Evolutionary conservation across 2,888 invertebrate genomes (phyloP), one percentile per base, ranked within the genome.

Genomic region (Meandrusa payeni): DNA sequence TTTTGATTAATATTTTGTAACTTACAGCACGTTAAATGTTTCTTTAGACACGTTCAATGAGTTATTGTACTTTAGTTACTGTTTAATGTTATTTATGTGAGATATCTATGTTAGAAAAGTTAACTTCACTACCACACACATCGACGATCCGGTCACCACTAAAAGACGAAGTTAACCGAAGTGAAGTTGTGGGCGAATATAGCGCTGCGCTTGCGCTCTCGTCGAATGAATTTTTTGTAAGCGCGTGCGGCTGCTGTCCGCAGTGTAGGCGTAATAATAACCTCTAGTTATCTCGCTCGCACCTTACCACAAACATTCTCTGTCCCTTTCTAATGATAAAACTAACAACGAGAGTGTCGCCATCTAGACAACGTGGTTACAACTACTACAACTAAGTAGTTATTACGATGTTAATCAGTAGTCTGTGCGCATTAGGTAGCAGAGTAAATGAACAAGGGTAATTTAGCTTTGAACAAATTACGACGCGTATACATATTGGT

Each of bases 51-150:
- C 82, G 81, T 69, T 76, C 61, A 61, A 75, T 73, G 68, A 58
- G 69, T 71, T 60, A 77, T 76, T 77, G 78, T 86, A 81, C 82
- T 85, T 82, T 79, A 77, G 80, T 85, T 77, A 79, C 76, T 69
- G 72, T 75, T 83, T 81, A 83, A 72, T 83, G 79, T 85, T 85
- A 87, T 82, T 80, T 61, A 72, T 78, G 80, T 85, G 81, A 82
- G 81, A 80, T 72, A 59, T 47, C 56, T 76, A 72, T 81, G 87
- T 88, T 88, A 88, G 83, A 83, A 74, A 77, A 80, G 85, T 87
- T 87, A 86, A 74, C 80, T 80, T 75, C 87, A 88, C 87, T 82
- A 78, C 86, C 85, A 81, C 87, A 81, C 87, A 83, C 86, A 82
- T 79, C 79, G 74, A 79, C 69, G 85, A 76, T 85, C 76, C 76